Evolutionary conservation across 2,888 invertebrate species (phyloP).

Genomic region (Andrena chrysosceles): DNA sequence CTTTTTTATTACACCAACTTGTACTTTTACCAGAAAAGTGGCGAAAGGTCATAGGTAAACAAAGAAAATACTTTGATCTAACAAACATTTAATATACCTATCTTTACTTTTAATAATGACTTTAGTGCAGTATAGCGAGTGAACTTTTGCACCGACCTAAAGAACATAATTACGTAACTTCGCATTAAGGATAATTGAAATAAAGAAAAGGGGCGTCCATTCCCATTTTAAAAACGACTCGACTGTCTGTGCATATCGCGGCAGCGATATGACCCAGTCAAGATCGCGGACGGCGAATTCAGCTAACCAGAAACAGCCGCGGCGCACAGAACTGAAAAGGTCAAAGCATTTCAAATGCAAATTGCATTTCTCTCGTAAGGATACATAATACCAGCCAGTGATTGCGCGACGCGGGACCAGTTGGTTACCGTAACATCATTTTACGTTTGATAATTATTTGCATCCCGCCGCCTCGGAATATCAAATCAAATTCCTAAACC

Average conservation of each 20-base stretch:
- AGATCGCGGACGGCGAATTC: slow-evolving; percentile 48
- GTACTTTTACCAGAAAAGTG: no score
- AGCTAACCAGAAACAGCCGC: slow-evolving; percentile 39
- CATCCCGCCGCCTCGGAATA: slow-evolving; percentile 32
- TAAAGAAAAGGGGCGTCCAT: no score
- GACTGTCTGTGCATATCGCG: background rate
- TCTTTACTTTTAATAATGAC: no score
- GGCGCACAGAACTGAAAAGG: slow-evolving; percentile 70
- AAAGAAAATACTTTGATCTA: no score
- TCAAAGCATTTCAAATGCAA: slow-evolving; percentile 80
- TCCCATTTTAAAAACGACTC: background rate
- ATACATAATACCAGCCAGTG: slow-evolving; percentile 51
- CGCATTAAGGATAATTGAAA: no score
- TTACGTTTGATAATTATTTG: slow-evolving; percentile 60
- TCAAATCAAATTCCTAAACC: slow-evolving; percentile 58
- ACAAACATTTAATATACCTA: no score
- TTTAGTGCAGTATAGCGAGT: no score
- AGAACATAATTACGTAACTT: no score
- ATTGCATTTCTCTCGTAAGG: slow-evolving; percentile 64
- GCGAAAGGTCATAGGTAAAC: no score
- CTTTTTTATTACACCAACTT: no score
- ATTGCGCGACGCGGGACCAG: slow-evolving; percentile 48
- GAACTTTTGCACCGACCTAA: no score
- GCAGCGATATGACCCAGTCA: slow-evolving; percentile 42
- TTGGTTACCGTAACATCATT: slow-evolving; percentile 44